Conservation (phyloP, 2,888 invertebrate species). For the Gastracanthus pulcherrimus region DNA sequence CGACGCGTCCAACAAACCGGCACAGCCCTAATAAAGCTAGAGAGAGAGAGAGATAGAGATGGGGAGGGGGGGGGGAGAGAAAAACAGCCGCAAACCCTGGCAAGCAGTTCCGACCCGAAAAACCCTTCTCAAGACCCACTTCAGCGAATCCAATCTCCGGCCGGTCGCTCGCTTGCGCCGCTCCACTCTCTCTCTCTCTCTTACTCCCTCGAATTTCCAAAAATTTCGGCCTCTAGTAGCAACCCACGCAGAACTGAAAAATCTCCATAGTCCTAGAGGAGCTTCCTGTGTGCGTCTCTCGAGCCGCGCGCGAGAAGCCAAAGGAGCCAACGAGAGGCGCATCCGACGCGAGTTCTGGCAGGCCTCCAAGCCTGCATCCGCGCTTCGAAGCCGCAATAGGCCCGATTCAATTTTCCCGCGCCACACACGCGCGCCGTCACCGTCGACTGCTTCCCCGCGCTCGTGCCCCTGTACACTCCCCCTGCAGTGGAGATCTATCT, state of each 20-base stretch:
- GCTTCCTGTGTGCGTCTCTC: background rate
- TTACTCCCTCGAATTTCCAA: slow-evolving; percentile 43
- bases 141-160: slow-evolving; percentile 47
- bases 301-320: slow-evolving; percentile 15
- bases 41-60: too few relatives aligned
- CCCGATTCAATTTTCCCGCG: slow-evolving; percentile 71
- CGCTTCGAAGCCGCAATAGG: slow-evolving; percentile 46
- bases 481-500: background rate
- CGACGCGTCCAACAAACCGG: slow-evolving; percentile 21
- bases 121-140: slow-evolving; percentile 43
- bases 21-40: slow-evolving; percentile 31
- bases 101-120: background rate
- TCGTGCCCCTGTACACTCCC: background rate
- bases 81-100: background rate
- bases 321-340: slow-evolving; percentile 23
- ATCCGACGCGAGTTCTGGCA: slow-evolving; percentile 66
- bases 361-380: slow-evolving; percentile 69
- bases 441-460: background rate
- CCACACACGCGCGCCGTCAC: background rate
- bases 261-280: slow-evolving; percentile 24
- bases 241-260: background rate
- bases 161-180: background rate
- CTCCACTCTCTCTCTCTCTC: background rate
- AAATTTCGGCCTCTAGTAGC: slow-evolving; percentile 28
- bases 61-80: background rate